Conservation (phyloP, 2,888 invertebrate genomes). For the Cyclophora punctaria region DNA sequence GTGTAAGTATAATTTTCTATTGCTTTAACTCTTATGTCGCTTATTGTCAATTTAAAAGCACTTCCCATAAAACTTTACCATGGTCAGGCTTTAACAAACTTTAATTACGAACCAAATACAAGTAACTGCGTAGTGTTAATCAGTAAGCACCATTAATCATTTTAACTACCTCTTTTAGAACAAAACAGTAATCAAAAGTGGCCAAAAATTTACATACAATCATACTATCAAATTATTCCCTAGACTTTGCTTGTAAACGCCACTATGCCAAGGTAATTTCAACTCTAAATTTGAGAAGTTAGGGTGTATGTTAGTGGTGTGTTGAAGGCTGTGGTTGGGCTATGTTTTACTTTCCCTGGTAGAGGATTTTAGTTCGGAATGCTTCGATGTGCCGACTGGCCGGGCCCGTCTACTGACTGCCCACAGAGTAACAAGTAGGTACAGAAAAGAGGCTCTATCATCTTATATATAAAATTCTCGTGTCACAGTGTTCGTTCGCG, state of each 20-base stretch:
- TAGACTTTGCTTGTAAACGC: not conserved
- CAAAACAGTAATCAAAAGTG: not conserved
- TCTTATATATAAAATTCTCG: too few species aligned
- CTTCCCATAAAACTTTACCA: too few species aligned
- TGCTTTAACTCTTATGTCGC: too few species aligned
- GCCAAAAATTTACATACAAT: not conserved
- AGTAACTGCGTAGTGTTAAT: too few species aligned
- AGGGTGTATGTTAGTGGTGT: not conserved
- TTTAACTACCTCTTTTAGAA: too few species aligned
- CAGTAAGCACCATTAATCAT: too few species aligned
- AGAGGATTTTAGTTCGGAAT: conserved; percentile 59
- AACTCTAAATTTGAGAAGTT: not conserved
- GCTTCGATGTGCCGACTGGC: conserved; percentile 56
- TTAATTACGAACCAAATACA: too few species aligned
- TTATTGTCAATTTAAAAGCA: too few species aligned
- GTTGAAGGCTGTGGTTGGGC: conserved; percentile 13
- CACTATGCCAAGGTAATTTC: not conserved
- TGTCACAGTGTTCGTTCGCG: too few species aligned
- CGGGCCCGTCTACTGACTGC: conserved; percentile 44
- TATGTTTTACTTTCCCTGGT: conserved; percentile 67
- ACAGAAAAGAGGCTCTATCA: too few species aligned
- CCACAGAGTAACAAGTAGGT: conserved; percentile 29
- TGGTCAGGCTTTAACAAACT: too few species aligned
- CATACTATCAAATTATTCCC: not conserved
- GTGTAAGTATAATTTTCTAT: too few species aligned